Evolutionary conservation across 1,140 invertebrate genomes (phyloP).

Genomic region (Neoseiulus cucumeris): DNA sequence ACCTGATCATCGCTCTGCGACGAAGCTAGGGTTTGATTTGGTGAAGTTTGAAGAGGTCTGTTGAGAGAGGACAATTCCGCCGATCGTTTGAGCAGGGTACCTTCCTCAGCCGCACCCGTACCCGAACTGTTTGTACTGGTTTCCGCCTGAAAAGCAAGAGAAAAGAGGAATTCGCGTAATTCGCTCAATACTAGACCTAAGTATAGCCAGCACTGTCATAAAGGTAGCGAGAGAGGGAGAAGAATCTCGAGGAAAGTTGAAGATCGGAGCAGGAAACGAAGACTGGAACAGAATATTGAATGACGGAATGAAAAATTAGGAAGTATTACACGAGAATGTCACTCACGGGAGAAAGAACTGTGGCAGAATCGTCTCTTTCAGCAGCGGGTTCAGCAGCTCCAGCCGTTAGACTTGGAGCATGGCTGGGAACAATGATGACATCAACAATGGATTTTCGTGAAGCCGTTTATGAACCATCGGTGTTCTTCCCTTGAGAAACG

Average conservation of each 20-base stretch:
- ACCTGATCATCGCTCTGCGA: background rate
- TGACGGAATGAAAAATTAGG: no score
- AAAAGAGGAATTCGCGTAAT: no score
- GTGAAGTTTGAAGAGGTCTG: constrained; percentile 10
- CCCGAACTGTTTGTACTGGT: constrained; percentile 5
- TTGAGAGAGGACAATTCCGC: background rate
- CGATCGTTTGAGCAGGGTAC: constrained; percentile 4
- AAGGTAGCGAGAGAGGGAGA: no score
- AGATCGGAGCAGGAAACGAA: no score
- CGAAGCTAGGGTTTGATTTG: background rate
- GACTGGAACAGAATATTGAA: no score
- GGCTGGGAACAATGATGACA: background rate
- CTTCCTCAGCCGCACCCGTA: constrained; percentile 5
- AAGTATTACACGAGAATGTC: background rate
- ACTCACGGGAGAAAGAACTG: background rate
- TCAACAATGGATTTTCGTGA: background rate
- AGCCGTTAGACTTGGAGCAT: background rate
- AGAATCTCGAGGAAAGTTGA: no score
- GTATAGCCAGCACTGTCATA: no score
- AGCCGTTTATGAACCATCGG: background rate
- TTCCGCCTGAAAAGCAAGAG: background rate
- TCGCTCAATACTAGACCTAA: no score
- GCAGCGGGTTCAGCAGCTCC: background rate
- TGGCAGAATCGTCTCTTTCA: background rate
- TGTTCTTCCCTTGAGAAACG: background rate